A percentile compares a stretch with the other conserved stretches of the same genome.
phyloP scores from a whole-genome alignment of 2,888 invertebrate species.

The Drosophila aldrichi region DNA sequence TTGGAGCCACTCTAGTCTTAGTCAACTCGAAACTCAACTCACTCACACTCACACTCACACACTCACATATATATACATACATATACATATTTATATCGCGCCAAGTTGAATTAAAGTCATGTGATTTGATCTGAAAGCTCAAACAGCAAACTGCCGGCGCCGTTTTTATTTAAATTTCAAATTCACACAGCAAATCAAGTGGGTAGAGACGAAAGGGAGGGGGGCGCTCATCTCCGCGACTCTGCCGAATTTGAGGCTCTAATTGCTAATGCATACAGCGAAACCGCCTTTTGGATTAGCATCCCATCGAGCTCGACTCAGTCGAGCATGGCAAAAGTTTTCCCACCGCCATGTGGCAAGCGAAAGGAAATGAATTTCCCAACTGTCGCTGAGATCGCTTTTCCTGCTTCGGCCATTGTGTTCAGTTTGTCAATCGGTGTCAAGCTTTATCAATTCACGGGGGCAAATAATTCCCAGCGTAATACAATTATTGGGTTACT shows the following conservation, averaged over 20 bases:
- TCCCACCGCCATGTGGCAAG: conserved; percentile 22
- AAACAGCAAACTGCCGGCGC: conserved; percentile 20
- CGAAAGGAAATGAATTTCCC: conserved; percentile 12
- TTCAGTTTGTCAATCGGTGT: not conserved
- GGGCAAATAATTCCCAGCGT: conserved; percentile 19
- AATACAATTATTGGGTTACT: conserved; percentile 62
- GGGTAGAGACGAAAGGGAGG: too few relatives aligned
- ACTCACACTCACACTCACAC: not conserved
- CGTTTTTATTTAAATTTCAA: conserved; percentile 67
- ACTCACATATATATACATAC: conserved; percentile 18
- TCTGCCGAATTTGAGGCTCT: conserved; percentile 61
- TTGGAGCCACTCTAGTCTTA: conserved; percentile 49
- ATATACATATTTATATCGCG: conserved; percentile 66
- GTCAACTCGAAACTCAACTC: conserved; percentile 20
- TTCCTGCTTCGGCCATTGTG: conserved; percentile 6
- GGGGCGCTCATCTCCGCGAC: not conserved
- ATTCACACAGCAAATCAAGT: conserved; percentile 60
- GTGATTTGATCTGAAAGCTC: conserved; percentile 64
- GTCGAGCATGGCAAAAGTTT: conserved; percentile 47
- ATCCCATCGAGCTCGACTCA: conserved; percentile 20
- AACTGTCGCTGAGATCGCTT: not conserved
- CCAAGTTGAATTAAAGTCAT: conserved; percentile 75
- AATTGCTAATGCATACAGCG: conserved; percentile 56
- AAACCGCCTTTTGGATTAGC: conserved; percentile 16
- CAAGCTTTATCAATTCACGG: conserved; percentile 5